Base-by-base conservation (phyloP, 2,888 invertebrate genomes). In the Parapristionchus giblindavisi region DNA sequence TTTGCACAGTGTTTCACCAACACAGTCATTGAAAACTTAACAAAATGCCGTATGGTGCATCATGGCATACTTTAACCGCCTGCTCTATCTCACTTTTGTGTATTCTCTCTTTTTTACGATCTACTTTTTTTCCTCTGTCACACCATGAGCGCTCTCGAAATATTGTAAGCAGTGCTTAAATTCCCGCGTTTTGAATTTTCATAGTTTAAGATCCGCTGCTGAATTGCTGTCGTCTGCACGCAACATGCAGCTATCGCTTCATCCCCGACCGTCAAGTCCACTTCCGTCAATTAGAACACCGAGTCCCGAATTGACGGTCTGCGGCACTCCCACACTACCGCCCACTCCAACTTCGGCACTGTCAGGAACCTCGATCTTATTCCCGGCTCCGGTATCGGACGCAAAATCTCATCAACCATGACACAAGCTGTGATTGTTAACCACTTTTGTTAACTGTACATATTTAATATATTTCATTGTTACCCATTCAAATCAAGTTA, bases 271-370 rank as follows among this genome's bases (percentile, higher is more conserved):
- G 61, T n/a, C 11, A 27, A 52, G n/a, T 52, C 24, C 52, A 4
- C 52, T 3, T 11, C 56, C 43, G 43, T 52, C 48, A 29, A 24
- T 34, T 27, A 38, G 38, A 3, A 24, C 34, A 17, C 51, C 68
- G 51, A 48, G 68, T 68, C 68, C 68, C 8, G 68, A 68, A 34
- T 21, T 32, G 32, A 52, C 68, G 0, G 36, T 52, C 11, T 21
- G 34, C 27, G 52, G 48, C 32, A 68, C 51, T 6, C 68, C 52
- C 3, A 68, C 68, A 14, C 68, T 68, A 3, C 52, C 68, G 11
- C 52, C 68, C 51, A 68, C 68, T 34, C 68, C 68, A 1, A 68
- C 68, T 24, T 68, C 68, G 0, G 32, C 68, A 32, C 68, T 68
- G 0, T 52, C 68, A 3, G 68, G 68, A 2, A 52, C 68, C 2